Evolutionary conservation across 2,797 vertebrate species (phyloP), one percentile per base, ranked within the genome.

Genomic region (Poeciliopsis paucimaculata): DNA sequence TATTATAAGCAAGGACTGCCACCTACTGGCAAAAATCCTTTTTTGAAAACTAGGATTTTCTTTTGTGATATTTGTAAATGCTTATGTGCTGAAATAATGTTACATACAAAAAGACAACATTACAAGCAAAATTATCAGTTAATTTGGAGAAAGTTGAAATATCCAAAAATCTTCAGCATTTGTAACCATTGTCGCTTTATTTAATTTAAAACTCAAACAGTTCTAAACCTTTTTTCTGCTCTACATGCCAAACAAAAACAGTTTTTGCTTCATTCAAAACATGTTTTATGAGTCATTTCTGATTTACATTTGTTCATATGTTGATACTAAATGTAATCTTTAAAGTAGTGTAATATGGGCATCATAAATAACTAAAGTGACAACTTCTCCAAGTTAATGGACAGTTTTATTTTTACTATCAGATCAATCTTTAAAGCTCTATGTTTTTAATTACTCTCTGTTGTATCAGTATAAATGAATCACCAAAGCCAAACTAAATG

Each of bases 401-500:
- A 2, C 13, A 7, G 0, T 72, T 80, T 86, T 68, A 77, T 45
- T 80, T 45, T 2, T 41, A 41, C 39, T 45, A 28, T 8, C 5
- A 68, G 64, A 16, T 3, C 5, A 26, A 23, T 76, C 11, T 43
- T 64, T 31, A 75, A 80, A 76, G 70, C 57, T 28, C 23, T 71
- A n/a, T 15, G n/a, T n/a, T 45, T 28, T 28, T 13, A 71, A 45
- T 28, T 9, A 43, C 26, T 70, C 12, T 7, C 2, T 43, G 2
- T 18, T 72, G 7, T 31, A 23, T 76, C 1, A 20, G 31, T 34
- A 18, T 72, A 41, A 75, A 49, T 75, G 18, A 1, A 73, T 66
- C 28, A 36, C 34, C 31, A 39, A 28, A 57, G 70, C 3, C 51
- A 78, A 60, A 53, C 76, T 28, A 4, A 49, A 26, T 45, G 6